Percentiles rank a stretch among this genome's conserved stretches.
These are phyloP conservation scores for Natator depressus DNA, from an alignment of 2,113 vertebrate genomes.

Conservation along the genomic window DNA sequence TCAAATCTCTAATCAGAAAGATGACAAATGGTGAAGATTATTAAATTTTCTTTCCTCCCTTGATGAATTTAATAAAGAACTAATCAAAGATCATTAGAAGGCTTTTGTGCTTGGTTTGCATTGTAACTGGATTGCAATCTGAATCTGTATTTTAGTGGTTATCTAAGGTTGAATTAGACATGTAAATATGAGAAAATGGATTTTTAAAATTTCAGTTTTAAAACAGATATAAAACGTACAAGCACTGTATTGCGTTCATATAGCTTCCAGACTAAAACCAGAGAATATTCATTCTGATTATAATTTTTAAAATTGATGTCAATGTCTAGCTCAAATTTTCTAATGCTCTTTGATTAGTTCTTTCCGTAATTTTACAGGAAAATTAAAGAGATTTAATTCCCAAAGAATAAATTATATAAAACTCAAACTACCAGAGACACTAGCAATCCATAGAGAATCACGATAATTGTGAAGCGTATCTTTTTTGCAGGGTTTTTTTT, in stretches of 20 bases:
- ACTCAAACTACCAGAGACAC: constrained; percentile 43
- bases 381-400: constrained; percentile 78
- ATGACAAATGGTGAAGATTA: constrained; percentile 92
- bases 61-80: constrained; percentile 99
- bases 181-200: constrained; percentile 77
- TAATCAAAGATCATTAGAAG: constrained; percentile 99
- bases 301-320: constrained; percentile 71
- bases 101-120: constrained; percentile 84
- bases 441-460: constrained; percentile 62
- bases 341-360: constrained; percentile 96
- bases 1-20: constrained; percentile 97
- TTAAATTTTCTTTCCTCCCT: constrained; percentile 95
- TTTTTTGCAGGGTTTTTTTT: constrained; percentile 23
- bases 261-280: constrained; percentile 61
- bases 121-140: constrained; percentile 83
- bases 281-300: constrained; percentile 65
- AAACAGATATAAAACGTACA: constrained; percentile 78
- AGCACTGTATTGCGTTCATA: constrained; percentile 70
- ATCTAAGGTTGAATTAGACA: constrained; percentile 66
- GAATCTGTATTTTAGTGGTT: constrained; percentile 79
- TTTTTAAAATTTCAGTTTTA: constrained; percentile 66
- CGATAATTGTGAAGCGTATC: constrained; percentile 60
- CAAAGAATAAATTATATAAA: constrained; percentile 67
- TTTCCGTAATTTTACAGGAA: constrained; percentile 89
- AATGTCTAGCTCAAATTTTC: constrained; percentile 78